Evolutionary conservation across 1,140 invertebrate genomes (phyloP).

Genomic region (Drosophila azteca): DNA sequence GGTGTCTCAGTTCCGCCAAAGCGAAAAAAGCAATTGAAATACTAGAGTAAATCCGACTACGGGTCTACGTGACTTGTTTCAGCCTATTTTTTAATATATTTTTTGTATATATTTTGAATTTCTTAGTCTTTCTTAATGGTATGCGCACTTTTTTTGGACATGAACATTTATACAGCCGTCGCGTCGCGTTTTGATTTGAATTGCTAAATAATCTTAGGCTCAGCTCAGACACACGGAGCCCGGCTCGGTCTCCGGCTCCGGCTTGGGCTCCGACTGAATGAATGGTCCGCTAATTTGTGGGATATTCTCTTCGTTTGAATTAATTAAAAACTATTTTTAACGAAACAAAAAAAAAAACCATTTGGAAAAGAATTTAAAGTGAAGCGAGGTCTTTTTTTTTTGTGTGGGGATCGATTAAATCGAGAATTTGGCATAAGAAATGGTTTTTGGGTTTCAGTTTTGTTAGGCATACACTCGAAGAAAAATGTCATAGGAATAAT

Average conservation of each 20-base stretch:
- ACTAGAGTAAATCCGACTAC: conserved; percentile 32
- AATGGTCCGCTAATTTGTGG: conserved; percentile 62
- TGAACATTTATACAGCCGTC: conserved; percentile 41
- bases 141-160: conserved; percentile 45
- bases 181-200: conserved; percentile 54
- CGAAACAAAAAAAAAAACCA: conserved; percentile 28
- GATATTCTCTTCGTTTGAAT: conserved; percentile 57
- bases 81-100: conserved; percentile 13
- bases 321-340: conserved; percentile 66
- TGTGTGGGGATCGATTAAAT: no score
- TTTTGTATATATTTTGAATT: not conserved
- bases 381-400: conserved; percentile 32
- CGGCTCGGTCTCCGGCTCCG: no score
- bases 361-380: conserved; percentile 44
- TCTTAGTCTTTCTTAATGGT: conserved; percentile 32
- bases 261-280: no score
- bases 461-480: no score
- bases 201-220: conserved; percentile 63
- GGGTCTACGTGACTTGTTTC: conserved; percentile 46
- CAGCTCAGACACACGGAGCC: not conserved
- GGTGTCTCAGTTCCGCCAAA: conserved; percentile 48
- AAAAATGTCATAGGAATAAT: no score
- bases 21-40: conserved; percentile 51
- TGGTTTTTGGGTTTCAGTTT: not conserved
- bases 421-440: not conserved